Evolutionary conservation across 30 jellyfish, hydroid and myxozoan genomes (phyloP).

Genomic region (Pelagia noctiluca): DNA sequence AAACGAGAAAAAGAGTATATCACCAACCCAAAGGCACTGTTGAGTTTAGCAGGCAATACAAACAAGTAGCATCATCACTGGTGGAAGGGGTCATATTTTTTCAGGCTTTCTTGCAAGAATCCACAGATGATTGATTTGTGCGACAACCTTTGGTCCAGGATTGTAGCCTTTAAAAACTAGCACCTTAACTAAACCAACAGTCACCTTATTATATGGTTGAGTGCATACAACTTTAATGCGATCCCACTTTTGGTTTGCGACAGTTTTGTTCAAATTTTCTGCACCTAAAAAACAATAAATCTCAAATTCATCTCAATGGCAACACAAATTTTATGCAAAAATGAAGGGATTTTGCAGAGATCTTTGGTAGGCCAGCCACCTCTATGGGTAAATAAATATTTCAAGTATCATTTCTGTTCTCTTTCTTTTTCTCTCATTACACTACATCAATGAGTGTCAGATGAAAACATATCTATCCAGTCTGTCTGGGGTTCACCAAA

Average conservation of each 20-base stretch:
- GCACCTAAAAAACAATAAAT: slow-evolving; percentile 48
- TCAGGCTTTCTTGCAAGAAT: too few species aligned
- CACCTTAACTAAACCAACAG: not conserved
- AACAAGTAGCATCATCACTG: too few species aligned
- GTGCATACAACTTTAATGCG: slow-evolving; percentile 91
- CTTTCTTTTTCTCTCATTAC: not conserved
- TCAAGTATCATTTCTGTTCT: not conserved
- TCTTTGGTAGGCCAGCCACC: not conserved
- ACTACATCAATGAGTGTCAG: not conserved
- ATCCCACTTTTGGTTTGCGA: slow-evolving; percentile 94
- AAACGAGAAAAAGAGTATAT: too few species aligned
- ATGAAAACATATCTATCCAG: not conserved
- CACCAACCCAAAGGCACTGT: too few species aligned
- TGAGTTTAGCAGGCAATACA: too few species aligned
- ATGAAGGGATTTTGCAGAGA: not conserved
- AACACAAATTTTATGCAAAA: not conserved
- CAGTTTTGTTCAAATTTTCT: slow-evolving; percentile 75
- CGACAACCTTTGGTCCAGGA: too few species aligned
- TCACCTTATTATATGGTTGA: slow-evolving; percentile 94
- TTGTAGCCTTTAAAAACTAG: too few species aligned
- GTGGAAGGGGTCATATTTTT: too few species aligned
- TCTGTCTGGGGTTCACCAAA: not conserved
- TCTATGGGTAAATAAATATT: not conserved
- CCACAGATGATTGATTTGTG: too few species aligned
- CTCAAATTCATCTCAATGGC: not conserved